These are phyloP conservation scores for Urophycis tenuis DNA, from an alignment of 2,797 vertebrate species.

Conservation along the genomic window DNA sequence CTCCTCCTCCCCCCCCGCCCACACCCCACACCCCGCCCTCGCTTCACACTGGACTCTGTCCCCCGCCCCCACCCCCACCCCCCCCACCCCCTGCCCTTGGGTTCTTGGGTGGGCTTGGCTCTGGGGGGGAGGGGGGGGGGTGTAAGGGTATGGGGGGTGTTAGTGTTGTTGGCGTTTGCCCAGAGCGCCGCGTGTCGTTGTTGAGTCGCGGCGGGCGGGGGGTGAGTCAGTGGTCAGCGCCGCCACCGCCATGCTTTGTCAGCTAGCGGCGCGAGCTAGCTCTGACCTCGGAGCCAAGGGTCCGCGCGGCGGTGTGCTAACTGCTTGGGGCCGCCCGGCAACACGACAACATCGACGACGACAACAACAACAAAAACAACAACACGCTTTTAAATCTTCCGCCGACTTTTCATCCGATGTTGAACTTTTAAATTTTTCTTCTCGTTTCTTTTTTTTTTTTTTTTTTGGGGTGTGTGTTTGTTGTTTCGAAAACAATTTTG, in stretches of 20 bases:
- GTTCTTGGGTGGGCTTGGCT: slow-evolving; percentile 28
- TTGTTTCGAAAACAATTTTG: slow-evolving; percentile 65
- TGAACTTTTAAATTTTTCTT: slow-evolving; percentile 45
- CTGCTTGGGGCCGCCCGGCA: slow-evolving; percentile 48
- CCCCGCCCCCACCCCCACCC: not conserved
- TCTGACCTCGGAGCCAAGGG: not conserved
- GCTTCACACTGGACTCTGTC: slow-evolving; percentile 4
- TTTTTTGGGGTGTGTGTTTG: slow-evolving; percentile 16
- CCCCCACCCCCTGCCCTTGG: too few relatives aligned
- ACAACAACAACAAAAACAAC: not conserved
- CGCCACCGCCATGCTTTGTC: not conserved
- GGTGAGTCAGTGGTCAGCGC: not conserved
- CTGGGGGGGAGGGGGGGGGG: not conserved
- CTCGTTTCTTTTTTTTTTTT: not conserved
- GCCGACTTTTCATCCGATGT: slow-evolving; percentile 53
- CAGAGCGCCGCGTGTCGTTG: not conserved
- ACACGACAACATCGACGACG: too few relatives aligned
- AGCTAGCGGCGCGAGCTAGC: not conserved
- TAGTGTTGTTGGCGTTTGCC: not conserved
- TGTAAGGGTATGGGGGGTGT: not conserved
- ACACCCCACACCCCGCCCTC: not conserved
- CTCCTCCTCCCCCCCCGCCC: not conserved
- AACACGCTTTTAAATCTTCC: slow-evolving; percentile 49
- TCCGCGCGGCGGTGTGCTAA: not conserved
- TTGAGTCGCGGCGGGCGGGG: too few relatives aligned